Conservation (phyloP, 2,113 vertebrate genomes). For the Gila orcuttii region DNA sequence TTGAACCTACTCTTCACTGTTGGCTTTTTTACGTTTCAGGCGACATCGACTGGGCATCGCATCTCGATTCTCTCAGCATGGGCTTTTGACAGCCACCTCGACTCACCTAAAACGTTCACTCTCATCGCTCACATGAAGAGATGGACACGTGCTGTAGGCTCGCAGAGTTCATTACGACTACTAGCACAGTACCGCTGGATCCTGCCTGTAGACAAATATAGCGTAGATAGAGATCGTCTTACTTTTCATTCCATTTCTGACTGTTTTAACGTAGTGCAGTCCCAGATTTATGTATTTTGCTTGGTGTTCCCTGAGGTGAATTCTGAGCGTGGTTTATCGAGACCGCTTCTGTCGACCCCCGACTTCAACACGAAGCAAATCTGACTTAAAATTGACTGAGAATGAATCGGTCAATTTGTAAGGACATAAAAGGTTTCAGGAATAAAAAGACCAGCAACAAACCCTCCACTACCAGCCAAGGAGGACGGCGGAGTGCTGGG, state of each 20-base stretch:
- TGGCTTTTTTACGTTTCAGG: conserved; percentile 31
- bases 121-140: conserved; percentile 18
- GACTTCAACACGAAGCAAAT: neutral
- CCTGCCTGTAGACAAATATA: conserved; percentile 51
- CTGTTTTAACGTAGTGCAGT: conserved; percentile 45
- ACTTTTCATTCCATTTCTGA: conserved; percentile 35
- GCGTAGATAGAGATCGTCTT: conserved; percentile 47
- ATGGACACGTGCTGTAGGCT: conserved; percentile 28
- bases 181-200: conserved; percentile 11
- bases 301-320: conserved; percentile 27
- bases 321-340: conserved; percentile 29
- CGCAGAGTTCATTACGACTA: neutral
- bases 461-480: conserved; percentile 5
- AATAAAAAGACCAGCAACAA: conserved; percentile 15
- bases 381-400: neutral
- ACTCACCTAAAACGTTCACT: conserved; percentile 25
- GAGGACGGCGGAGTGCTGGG: conserved; percentile 5
- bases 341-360: neutral
- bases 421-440: conserved; percentile 19
- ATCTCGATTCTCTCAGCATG: conserved; percentile 16
- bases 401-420: neutral
- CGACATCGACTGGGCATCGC: conserved; percentile 4
- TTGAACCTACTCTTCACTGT: conserved; percentile 5
- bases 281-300: conserved; percentile 27
- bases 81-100: conserved; percentile 9